Evolutionary conservation across 1,140 invertebrate species (phyloP), one percentile per base, ranked within the genome.

Genomic region (Amphibalanus amphitrite): DNA sequence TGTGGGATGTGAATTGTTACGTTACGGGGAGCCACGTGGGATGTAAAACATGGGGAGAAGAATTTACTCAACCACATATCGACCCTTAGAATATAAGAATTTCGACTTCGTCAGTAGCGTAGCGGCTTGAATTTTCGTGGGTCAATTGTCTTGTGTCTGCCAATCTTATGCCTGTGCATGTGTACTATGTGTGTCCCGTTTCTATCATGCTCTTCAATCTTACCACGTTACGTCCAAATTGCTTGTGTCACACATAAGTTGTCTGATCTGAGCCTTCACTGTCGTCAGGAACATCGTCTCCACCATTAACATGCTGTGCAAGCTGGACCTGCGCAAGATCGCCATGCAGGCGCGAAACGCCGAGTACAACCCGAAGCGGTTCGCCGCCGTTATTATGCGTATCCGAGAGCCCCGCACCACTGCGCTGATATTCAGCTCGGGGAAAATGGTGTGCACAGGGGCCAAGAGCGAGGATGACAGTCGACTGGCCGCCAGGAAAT

Each of bases 361-460:
- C 23, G 97, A 99, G 82, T 99, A 99, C 78, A 99, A 99, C 83
- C 97, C 97, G 30, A 99, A 99, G 83, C 89, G 97, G 80, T 99
- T 99, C 86, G 97, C 97, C 69, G 97, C 97, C 73, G 97, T 99
- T 0, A 99, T 99, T 71, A 99, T 99, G 97, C 85, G 97, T 79
- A 99, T 99, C 78, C 84, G 97, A 79, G 95, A 99, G 79, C 97
- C 97, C 0, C 83, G 97, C 75, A 99, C 97, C 3, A 99, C 97
- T 29, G 97, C 97, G 23, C 82, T 99, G 20, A 99, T 99, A 75
- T 99, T 99, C 79, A 97, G 94, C 77, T 98, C 96, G 65, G 97
- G 97, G 0, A 99, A 99, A 86, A 99, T 99, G 97, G 97, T 99
- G 0, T 99, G 97, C 80, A 99, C 97, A 0, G 97, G 97, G 28